These are phyloP conservation scores for Coptodon bakossiorum DNA, from an alignment of 2,113 vertebrate species.

Conservation along the genomic window DNA sequence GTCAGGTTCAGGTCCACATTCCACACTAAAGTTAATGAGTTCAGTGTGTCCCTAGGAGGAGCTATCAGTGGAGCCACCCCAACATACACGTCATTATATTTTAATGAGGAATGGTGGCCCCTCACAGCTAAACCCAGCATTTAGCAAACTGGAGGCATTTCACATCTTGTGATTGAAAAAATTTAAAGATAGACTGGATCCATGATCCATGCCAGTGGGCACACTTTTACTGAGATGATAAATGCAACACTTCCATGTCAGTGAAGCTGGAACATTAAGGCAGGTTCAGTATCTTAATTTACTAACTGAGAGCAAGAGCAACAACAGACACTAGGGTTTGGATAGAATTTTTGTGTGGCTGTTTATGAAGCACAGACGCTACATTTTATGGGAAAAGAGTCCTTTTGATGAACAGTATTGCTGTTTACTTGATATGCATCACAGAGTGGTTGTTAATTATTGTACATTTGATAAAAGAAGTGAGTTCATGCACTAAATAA, in stretches of 20 bases:
- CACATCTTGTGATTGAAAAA: slow-evolving; percentile 26
- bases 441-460: background rate
- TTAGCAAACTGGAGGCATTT: slow-evolving; percentile 39
- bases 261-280: background rate
- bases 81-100: background rate
- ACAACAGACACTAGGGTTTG: background rate
- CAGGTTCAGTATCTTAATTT: background rate
- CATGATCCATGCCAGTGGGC: background rate
- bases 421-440: background rate
- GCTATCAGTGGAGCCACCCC: background rate
- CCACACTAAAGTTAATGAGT: slow-evolving; percentile 6
- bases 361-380: background rate
- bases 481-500: background rate
- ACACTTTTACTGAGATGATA: slow-evolving; percentile 33
- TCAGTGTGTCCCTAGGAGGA: background rate
- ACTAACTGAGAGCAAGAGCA: background rate
- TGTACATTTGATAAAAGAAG: background rate
- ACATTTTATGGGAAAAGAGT: background rate
- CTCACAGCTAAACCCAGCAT: slow-evolving; percentile 6
- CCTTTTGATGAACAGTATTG: background rate
- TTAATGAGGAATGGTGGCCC: background rate
- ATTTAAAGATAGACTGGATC: background rate
- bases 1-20: background rate
- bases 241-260: slow-evolving; percentile 50
- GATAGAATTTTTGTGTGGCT: background rate